These are phyloP conservation scores for Mimachlamys varia DNA, from an alignment of 2,888 invertebrate genomes.

Conservation along the genomic window DNA sequence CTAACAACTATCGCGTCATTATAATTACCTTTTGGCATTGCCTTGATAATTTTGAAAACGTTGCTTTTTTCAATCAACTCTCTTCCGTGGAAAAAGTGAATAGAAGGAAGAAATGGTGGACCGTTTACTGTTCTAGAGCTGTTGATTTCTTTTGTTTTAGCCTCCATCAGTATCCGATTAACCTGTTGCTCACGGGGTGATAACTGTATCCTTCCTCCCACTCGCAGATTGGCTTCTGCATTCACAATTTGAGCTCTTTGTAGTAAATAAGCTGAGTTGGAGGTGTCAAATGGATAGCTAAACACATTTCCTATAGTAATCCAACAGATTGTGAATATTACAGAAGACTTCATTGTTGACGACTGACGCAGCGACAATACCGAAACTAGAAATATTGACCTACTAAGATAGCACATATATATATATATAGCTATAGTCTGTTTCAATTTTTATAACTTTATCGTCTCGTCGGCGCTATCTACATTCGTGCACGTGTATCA, in stretches of 20 bases:
- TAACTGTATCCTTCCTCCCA: constrained; percentile 64
- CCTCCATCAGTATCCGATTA: constrained; percentile 59
- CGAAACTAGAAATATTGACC: constrained; percentile 28
- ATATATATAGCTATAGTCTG: too few relatives aligned
- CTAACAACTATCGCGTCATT: too few relatives aligned
- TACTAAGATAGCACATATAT: neutral
- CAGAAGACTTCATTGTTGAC: neutral
- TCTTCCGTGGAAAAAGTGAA: constrained; percentile 63
- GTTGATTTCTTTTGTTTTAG: constrained; percentile 60
- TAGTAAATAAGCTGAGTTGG: constrained; percentile 3
- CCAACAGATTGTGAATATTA: neutral
- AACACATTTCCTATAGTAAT: neutral
- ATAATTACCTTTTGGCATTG: constrained; percentile 73
- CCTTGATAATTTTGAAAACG: constrained; percentile 66
- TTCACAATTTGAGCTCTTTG: constrained; percentile 54
- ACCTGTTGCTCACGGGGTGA: constrained; percentile 61
- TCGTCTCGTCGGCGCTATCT: too few relatives aligned
- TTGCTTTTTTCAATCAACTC: constrained; percentile 62
- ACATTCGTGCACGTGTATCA: too few relatives aligned
- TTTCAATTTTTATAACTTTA: neutral
- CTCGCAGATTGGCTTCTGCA: constrained; percentile 54
- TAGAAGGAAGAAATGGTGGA: constrained; percentile 55
- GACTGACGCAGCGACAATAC: neutral
- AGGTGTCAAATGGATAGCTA: neutral
- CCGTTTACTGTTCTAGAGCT: constrained; percentile 52